These are phyloP conservation scores for Micropoecilia bifurca DNA, from an alignment of 2,797 vertebrate species.

Conservation along the genomic window DNA sequence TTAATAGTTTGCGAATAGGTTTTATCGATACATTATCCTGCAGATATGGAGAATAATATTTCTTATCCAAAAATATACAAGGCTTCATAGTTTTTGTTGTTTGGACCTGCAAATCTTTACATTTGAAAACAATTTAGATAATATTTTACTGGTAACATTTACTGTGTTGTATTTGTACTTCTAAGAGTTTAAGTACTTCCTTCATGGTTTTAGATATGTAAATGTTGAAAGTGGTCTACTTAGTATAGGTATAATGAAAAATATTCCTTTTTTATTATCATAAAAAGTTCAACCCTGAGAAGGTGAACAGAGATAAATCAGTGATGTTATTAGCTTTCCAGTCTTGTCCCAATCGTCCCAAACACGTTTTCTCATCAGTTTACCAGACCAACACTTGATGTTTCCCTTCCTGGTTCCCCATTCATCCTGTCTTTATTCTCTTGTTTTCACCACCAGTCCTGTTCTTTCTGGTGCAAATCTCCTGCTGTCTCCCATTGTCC, in stretches of 20 bases:
- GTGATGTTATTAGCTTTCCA: not conserved
- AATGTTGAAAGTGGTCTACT: not conserved
- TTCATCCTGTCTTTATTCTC: not conserved
- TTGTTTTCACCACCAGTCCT: not conserved
- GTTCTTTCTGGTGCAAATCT: conserved; percentile 15
- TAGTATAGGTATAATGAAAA: not conserved
- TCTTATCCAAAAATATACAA: too few relatives aligned
- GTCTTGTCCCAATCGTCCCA: not conserved
- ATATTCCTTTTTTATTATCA: not conserved
- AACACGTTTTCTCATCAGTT: not conserved
- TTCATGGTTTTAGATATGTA: not conserved
- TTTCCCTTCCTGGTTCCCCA: not conserved
- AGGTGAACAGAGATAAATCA: not conserved
- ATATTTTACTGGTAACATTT: not conserved
- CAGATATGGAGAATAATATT: too few relatives aligned
- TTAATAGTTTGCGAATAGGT: too few relatives aligned
- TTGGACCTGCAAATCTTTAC: not conserved
- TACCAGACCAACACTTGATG: not conserved
- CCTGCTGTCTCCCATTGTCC: conserved; percentile 22
- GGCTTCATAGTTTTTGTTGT: not conserved
- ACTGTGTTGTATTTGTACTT: not conserved
- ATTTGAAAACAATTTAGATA: not conserved
- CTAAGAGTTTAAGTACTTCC: not conserved
- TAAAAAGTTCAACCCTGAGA: not conserved
- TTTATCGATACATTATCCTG: too few relatives aligned